Percentiles rank a stretch among this genome's conserved stretches.
phyloP scores from a whole-genome alignment of 1,140 invertebrate species.

The Eulimnadia texana region DNA sequence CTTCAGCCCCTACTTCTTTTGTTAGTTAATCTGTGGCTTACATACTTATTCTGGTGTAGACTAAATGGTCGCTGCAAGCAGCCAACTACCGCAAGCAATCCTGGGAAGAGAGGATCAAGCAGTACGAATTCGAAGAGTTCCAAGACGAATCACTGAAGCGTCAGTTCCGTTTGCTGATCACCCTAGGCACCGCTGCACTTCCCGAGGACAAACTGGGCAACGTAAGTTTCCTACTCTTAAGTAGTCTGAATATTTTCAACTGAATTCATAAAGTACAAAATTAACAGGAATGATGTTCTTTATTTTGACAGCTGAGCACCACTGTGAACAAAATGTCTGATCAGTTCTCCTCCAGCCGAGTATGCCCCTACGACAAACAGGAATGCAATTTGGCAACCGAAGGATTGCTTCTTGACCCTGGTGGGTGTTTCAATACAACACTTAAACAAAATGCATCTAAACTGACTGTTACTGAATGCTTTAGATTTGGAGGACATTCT shows the following conservation, averaged over 20 bases:
- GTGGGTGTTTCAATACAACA: slow-evolving; percentile 27
- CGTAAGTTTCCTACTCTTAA: not conserved
- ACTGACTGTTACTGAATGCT: slow-evolving; percentile 12
- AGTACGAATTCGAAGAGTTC: slow-evolving; percentile 45
- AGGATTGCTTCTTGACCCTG: slow-evolving; percentile 56
- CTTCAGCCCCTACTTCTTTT: too few species aligned
- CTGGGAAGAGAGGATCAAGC: slow-evolving; percentile 46
- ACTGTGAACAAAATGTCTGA: slow-evolving; percentile 29
- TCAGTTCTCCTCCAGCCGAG: slow-evolving; percentile 28
- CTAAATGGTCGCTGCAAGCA: not conserved
- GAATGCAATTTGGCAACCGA: slow-evolving; percentile 39
- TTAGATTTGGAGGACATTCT: slow-evolving; percentile 32
- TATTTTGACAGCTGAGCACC: slow-evolving; percentile 33
- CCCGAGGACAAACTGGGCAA: slow-evolving; percentile 54
- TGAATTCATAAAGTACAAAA: not conserved
- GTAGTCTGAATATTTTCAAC: not conserved
- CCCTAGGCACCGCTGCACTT: slow-evolving; percentile 67
- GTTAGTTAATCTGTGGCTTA: too few species aligned
- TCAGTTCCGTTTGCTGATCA: slow-evolving; percentile 57
- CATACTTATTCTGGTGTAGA: not conserved
- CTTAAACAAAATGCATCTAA: not conserved
- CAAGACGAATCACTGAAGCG: slow-evolving; percentile 52
- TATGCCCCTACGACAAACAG: slow-evolving; percentile 38
- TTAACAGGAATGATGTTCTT: not conserved
- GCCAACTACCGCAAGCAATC: slow-evolving; percentile 1